These are phyloP conservation scores for Cheumatopsyche charites DNA, from an alignment of 1,140 invertebrate genomes.

Conservation along the genomic window DNA sequence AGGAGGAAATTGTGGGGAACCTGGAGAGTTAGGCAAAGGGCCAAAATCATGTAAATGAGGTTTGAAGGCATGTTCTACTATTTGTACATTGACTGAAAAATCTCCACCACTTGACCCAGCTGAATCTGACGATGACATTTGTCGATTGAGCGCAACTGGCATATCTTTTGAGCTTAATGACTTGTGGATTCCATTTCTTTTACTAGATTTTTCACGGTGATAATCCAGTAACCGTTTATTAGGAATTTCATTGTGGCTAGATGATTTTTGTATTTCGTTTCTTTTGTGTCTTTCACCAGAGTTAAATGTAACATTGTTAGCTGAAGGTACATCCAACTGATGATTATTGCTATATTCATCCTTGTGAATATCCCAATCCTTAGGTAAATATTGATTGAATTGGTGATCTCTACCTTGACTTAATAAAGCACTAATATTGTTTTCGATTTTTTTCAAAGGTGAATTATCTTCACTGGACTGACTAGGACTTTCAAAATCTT, in stretches of 20 bases:
- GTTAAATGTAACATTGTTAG: conserved; percentile 60
- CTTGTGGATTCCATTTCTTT: conserved; percentile 68
- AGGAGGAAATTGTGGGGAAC: conserved; percentile 76
- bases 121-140: conserved; percentile 58
- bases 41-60: conserved; percentile 59
- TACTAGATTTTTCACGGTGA: conserved; percentile 60
- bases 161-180: conserved; percentile 73
- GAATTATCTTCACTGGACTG: conserved; percentile 63
- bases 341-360: conserved; percentile 61
- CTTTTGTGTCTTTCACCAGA: conserved; percentile 61
- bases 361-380: conserved; percentile 64
- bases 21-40: conserved; percentile 62
- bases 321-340: conserved; percentile 53
- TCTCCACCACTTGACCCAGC: conserved; percentile 60
- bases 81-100: conserved; percentile 60
- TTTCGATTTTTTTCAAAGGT: conserved; percentile 69
- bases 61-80: conserved; percentile 60
- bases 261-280: conserved; percentile 65
- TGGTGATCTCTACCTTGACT: conserved; percentile 62
- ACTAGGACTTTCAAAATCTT: conserved; percentile 60
- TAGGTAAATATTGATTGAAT: conserved; percentile 60
- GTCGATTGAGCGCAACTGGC: conserved; percentile 63
- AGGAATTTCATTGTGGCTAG: conserved; percentile 65
- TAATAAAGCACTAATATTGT: conserved; percentile 69
- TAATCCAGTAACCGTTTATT: conserved; percentile 62